A percentile compares a stretch with the other conserved stretches of the same genome.
Evolutionary conservation across 1,140 invertebrate species (phyloP).

Genomic region (Sinella curviseta): DNA sequence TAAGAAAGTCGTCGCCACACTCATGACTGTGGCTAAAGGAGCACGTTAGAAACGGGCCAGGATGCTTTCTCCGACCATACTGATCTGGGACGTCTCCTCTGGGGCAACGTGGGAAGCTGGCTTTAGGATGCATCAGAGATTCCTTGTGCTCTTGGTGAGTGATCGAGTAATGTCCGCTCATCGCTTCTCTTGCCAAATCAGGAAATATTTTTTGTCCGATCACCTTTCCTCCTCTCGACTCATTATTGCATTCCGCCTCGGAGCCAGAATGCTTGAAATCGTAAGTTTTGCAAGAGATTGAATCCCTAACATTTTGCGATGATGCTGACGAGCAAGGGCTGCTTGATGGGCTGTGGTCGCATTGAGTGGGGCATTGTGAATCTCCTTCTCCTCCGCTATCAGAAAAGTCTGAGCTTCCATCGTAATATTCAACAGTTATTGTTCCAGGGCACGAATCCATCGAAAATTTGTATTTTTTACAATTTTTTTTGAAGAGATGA

Average conservation of each 20-base stretch:
- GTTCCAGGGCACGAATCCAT: background rate
- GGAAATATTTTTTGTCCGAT: background rate
- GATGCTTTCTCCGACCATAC: background rate
- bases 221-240: background rate
- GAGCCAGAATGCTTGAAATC: background rate
- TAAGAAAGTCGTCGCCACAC: background rate
- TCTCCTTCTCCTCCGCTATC: background rate
- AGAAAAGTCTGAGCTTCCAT: background rate
- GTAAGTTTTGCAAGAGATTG: background rate
- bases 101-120: background rate
- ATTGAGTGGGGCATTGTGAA: background rate
- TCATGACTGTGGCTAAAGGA: background rate
- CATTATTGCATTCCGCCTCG: background rate
- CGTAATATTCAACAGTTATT: conserved; percentile 5
- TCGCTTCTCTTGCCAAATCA: background rate
- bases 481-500: background rate
- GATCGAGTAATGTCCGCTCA: background rate
- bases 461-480: too few relatives aligned
- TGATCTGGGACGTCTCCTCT: background rate
- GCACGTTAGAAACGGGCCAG: conserved; percentile 12
- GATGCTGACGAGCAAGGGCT: background rate
- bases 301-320: background rate
- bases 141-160: background rate
- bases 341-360: background rate
- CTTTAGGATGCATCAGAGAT: background rate